Evolutionary conservation across 2,888 invertebrate genomes (phyloP).

Genomic region (Sylvicola cinctus): DNA sequence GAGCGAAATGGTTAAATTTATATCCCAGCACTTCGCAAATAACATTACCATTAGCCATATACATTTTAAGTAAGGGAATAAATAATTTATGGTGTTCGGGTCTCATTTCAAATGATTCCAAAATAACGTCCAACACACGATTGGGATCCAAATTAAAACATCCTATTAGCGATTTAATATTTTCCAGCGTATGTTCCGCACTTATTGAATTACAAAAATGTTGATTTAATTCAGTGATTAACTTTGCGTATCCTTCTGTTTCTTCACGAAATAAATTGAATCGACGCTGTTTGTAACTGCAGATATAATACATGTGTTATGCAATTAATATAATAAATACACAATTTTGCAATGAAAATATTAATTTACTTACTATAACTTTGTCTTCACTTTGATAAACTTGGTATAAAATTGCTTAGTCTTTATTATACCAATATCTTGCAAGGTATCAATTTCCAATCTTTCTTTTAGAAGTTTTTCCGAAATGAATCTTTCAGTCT

Average conservation of each 20-base stretch:
- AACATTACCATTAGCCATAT: constrained; percentile 72
- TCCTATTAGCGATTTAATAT: constrained; percentile 90
- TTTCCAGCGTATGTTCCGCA: constrained; percentile 55
- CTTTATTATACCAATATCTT: constrained; percentile 75
- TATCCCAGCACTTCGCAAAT: constrained; percentile 90
- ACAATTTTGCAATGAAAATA: constrained; percentile 1
- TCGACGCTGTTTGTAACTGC: constrained; percentile 95
- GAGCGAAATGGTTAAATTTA: constrained; percentile 55
- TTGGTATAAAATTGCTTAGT: constrained; percentile 82
- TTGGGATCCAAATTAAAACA: constrained; percentile 99
- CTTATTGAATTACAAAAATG: constrained; percentile 43
- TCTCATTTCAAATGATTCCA: constrained; percentile 88
- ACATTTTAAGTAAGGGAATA: constrained; percentile 66
- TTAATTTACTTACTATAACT: constrained; percentile 69
- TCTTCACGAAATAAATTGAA: constrained; percentile 98
- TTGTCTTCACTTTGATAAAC: constrained; percentile 95
- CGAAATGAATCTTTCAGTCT: constrained; percentile 62
- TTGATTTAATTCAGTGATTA: constrained; percentile 83
- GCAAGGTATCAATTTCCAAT: constrained; percentile 80
- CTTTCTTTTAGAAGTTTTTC: constrained; percentile 80
- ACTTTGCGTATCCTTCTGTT: constrained; percentile 95
- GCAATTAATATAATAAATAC: constrained; percentile 2
- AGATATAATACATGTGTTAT: constrained; percentile 16
- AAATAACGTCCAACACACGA: constrained; percentile 82
- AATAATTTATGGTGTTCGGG: constrained; percentile 61